These are phyloP conservation scores for Tolypeutes matacus DNA, from an alignment of 2,797 vertebrate genomes.

Conservation along the genomic window DNA sequence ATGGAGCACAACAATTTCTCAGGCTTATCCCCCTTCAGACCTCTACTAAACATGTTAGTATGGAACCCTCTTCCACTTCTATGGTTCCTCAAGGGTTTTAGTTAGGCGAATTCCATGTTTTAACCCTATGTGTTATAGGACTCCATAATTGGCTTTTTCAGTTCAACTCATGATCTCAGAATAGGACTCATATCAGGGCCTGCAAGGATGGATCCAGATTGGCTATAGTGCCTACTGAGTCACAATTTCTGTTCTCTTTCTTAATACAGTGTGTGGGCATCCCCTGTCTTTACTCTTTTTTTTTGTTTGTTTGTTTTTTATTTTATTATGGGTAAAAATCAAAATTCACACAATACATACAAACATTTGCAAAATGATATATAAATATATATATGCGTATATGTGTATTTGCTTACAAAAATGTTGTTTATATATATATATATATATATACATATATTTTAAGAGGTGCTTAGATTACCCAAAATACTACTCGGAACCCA, in stretches of 20 bases:
- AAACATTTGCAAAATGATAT: too few relatives aligned
- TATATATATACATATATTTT: too few relatives aligned
- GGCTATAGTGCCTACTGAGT: neutral
- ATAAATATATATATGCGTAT: too few relatives aligned
- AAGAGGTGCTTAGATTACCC: too few relatives aligned
- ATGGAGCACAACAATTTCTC: neutral
- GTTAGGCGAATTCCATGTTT: neutral
- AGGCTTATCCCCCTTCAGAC: too few relatives aligned
- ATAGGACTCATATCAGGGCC: neutral
- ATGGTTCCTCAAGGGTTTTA: neutral
- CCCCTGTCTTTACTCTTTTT: neutral
- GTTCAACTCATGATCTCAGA: neutral
- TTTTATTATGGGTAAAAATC: too few relatives aligned
- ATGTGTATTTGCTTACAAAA: too few relatives aligned
- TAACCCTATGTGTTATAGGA: neutral
- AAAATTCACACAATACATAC: too few relatives aligned
- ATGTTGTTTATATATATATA: too few relatives aligned
- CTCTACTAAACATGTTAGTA: neutral
- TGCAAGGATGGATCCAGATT: neutral
- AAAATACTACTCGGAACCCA: too few relatives aligned
- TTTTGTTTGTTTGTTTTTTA: too few relatives aligned
- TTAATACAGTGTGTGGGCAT: neutral
- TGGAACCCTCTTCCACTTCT: neutral
- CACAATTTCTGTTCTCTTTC: neutral
- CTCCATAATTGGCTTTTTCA: neutral